Conservation (phyloP, 2,888 invertebrate genomes). For the Halocaridina rubra region DNA sequence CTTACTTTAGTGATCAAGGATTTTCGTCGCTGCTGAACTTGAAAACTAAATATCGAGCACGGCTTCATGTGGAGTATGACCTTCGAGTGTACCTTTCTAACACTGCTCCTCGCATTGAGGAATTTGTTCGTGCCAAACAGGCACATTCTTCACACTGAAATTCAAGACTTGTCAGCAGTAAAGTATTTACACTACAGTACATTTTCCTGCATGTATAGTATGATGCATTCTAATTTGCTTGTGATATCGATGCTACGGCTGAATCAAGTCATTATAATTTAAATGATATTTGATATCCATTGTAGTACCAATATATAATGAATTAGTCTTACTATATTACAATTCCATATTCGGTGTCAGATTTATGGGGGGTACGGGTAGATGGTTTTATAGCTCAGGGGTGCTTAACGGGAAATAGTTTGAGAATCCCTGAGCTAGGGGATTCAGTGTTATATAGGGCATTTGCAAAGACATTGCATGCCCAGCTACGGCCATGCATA, state of each 20-base stretch:
- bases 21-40: constrained; percentile 33
- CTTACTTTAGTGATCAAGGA: constrained; percentile 30
- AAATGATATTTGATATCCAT: background rate
- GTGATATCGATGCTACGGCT: background rate
- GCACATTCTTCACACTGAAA: constrained; percentile 29
- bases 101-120: constrained; percentile 29
- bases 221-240: background rate
- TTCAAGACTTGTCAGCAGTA: background rate
- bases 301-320: too few relatives aligned
- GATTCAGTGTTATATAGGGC: too few relatives aligned
- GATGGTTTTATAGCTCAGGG: background rate
- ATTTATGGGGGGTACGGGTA: background rate
- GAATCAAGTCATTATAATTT: constrained; percentile 5
- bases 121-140: constrained; percentile 21
- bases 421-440: too few relatives aligned
- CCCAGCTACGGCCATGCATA: too few relatives aligned
- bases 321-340: too few relatives aligned
- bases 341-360: background rate
- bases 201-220: background rate
- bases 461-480: too few relatives aligned
- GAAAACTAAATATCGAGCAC: constrained; percentile 32
- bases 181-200: background rate
- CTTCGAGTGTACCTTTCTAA: constrained; percentile 37
- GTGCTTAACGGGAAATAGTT: too few relatives aligned
- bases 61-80: constrained; percentile 32